Evolutionary conservation across 1,140 invertebrate genomes (phyloP).

Genomic region (Drosophila mojavensis): DNA sequence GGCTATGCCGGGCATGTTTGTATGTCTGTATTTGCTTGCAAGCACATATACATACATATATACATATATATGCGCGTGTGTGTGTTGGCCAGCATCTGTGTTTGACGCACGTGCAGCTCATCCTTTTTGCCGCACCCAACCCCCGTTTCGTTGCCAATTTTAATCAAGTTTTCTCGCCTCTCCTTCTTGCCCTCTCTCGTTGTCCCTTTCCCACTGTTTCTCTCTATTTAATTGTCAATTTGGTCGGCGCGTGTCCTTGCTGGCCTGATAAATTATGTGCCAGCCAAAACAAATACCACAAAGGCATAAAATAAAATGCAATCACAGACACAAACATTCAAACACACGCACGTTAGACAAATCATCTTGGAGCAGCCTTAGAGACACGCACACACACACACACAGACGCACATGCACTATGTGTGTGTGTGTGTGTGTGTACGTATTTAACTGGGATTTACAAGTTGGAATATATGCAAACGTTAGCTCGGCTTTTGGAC

Average conservation of each 20-base stretch:
- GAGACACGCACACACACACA: slow-evolving; percentile 7
- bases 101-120: slow-evolving; percentile 67
- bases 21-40: background rate
- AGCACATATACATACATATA: background rate
- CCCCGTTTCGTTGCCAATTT: slow-evolving; percentile 60
- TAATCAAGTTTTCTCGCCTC: slow-evolving; percentile 77
- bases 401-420: slow-evolving; percentile 4
- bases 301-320: slow-evolving; percentile 59
- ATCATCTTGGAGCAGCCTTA: slow-evolving; percentile 25
- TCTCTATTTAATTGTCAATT: slow-evolving; percentile 81
- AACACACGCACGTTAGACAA: slow-evolving; percentile 13
- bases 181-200: slow-evolving; percentile 52
- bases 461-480: slow-evolving; percentile 35
- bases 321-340: slow-evolving; percentile 22
- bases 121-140: slow-evolving; percentile 11
- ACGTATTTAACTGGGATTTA: slow-evolving; percentile 28
- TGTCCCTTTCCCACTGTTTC: slow-evolving; percentile 36
- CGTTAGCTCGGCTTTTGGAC: slow-evolving; percentile 21
- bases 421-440: slow-evolving; percentile 13
- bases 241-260: slow-evolving; percentile 64
- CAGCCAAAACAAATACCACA: slow-evolving; percentile 28
- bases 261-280: slow-evolving; percentile 71
- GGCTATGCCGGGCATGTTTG: slow-evolving; percentile 25
- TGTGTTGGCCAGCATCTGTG: slow-evolving; percentile 59
- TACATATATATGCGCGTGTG: background rate